Evolutionary conservation across 64 coral and sea anemone species (phyloP).

Genomic region (Porites lutea): DNA sequence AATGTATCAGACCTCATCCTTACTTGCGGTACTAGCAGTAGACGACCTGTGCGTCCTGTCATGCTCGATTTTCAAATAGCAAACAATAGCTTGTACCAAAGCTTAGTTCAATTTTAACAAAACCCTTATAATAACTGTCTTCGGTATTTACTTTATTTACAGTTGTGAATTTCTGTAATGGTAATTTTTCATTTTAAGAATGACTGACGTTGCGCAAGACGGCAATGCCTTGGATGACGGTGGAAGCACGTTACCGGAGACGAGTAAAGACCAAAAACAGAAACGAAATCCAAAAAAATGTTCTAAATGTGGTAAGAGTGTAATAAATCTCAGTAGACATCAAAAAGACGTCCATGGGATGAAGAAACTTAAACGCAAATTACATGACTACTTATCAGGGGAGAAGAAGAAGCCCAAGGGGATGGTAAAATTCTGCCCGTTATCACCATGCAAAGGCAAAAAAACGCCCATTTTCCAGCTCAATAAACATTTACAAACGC

Average conservation of each 20-base stretch:
- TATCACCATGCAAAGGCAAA: conserved; percentile 55
- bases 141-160: no score
- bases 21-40: no score
- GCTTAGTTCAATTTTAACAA: no score
- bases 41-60: no score
- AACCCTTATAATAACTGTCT: no score
- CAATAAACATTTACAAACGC: conserved; percentile 40
- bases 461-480: conserved; percentile 44
- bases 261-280: neutral
- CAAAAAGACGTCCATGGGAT: conserved; percentile 58
- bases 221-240: neutral
- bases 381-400: conserved; percentile 40
- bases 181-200: no score
- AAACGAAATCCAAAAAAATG: conserved; percentile 19
- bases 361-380: conserved; percentile 45
- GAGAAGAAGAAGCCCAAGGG: conserved; percentile 52
- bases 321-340: conserved; percentile 55
- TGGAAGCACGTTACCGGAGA: neutral
- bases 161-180: no score
- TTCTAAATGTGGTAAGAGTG: conserved; percentile 32
- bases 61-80: no score
- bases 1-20: no score
- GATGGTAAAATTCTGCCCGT: conserved; percentile 52
- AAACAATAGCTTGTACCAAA: no score
- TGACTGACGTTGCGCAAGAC: neutral